These are phyloP conservation scores for Neoniphon sammara DNA, from an alignment of 2,797 vertebrate species.

Conservation along the genomic window DNA sequence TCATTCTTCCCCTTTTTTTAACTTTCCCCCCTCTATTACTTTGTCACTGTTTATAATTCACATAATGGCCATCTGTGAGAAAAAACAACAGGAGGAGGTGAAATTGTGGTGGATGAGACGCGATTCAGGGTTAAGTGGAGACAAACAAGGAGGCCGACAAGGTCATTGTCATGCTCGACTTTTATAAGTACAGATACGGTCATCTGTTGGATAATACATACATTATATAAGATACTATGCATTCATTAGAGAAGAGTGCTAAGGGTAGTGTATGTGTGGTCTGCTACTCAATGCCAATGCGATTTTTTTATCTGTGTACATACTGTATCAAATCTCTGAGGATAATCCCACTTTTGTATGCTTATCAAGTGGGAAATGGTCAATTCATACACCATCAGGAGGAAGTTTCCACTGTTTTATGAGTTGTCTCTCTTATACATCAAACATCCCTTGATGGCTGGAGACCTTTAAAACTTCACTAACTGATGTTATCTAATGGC, in stretches of 20 bases:
- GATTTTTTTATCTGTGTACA: too few relatives aligned
- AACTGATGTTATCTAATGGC: neutral
- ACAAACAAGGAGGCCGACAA: constrained; percentile 13
- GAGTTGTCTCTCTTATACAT: neutral
- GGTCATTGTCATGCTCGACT: neutral
- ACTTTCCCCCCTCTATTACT: neutral
- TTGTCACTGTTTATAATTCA: constrained; percentile 10
- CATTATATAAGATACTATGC: neutral
- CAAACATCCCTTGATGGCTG: neutral
- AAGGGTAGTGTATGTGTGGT: neutral
- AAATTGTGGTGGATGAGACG: neutral
- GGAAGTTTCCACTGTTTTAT: too few relatives aligned
- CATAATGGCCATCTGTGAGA: constrained; percentile 5
- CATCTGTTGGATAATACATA: neutral
- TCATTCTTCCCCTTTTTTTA: neutral
- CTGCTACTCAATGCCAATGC: too few relatives aligned
- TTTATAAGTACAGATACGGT: neutral
- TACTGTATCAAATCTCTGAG: too few relatives aligned
- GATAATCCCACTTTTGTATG: too few relatives aligned
- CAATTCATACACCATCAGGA: too few relatives aligned
- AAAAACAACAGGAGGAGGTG: neutral
- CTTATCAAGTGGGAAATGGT: too few relatives aligned
- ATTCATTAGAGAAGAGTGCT: neutral
- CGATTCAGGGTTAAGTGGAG: constrained; percentile 26
- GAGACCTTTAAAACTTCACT: too few relatives aligned